phyloP scores from a whole-genome alignment of 2,797 vertebrate species.

The Spinibarbus caldwelli region DNA sequence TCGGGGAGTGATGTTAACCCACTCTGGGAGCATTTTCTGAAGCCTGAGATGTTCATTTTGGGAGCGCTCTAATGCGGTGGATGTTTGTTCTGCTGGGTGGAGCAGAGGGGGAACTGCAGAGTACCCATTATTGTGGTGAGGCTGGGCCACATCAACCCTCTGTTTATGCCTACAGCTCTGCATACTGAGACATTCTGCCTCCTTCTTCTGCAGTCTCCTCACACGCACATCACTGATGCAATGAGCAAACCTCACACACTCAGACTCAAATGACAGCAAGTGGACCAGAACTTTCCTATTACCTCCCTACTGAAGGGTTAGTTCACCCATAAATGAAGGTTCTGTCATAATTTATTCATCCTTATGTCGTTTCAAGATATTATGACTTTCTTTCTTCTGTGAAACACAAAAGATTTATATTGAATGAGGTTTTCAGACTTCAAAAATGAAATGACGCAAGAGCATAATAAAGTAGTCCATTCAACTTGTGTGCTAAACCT shows the following conservation, averaged over 20 bases:
- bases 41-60: constrained; percentile 54
- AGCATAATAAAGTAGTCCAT: neutral
- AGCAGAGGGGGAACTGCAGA: constrained; percentile 49
- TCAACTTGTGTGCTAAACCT: no score
- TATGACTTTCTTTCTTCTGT: neutral
- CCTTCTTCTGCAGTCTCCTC: constrained; percentile 46
- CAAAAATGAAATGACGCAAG: neutral
- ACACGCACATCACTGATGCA: constrained; percentile 59
- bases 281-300: constrained; percentile 30
- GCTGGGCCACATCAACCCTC: constrained; percentile 68
- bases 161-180: constrained; percentile 65
- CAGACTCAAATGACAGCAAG: neutral
- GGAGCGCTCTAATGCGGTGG: constrained; percentile 63
- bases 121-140: constrained; percentile 69
- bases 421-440: neutral
- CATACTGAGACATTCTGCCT: constrained; percentile 58
- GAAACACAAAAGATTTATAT: no score
- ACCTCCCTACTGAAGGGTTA: neutral
- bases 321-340: neutral
- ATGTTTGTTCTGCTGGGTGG: constrained; percentile 36
- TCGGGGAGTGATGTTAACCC: constrained; percentile 16
- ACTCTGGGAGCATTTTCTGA: constrained; percentile 38
- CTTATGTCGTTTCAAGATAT: neutral
- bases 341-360: neutral
- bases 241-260: constrained; percentile 34